phyloP scores from a whole-genome alignment of 2,797 vertebrate genomes.

The Arnoldichthys spilopterus region DNA sequence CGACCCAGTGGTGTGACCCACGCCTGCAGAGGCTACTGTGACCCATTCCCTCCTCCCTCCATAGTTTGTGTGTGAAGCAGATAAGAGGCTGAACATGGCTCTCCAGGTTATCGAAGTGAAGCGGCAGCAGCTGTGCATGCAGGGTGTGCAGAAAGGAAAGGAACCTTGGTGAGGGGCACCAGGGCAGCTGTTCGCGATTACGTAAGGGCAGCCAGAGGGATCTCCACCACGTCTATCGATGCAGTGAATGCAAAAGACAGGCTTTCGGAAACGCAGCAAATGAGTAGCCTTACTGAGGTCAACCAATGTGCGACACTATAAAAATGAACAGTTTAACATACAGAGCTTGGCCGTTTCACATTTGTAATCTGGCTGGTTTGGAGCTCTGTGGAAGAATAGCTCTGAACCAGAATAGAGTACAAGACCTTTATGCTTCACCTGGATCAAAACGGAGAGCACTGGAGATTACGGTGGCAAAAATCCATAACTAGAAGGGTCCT shows the following conservation, averaged over 20 bases:
- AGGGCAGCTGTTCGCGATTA: constrained; percentile 51
- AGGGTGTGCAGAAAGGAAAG: constrained; percentile 7
- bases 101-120: constrained; percentile 64
- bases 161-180: constrained; percentile 27
- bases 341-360: not conserved
- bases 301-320: not conserved
- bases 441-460: constrained; percentile 1
- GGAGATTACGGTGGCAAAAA: constrained; percentile 4
- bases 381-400: constrained; percentile 9
- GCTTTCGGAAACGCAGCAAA: not conserved
- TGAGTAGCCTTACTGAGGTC: not conserved
- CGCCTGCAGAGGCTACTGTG: constrained; percentile 40
- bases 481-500: constrained; percentile 35
- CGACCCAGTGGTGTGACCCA: constrained; percentile 55
- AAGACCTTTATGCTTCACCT: not conserved
- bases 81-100: constrained; percentile 63
- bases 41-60: constrained; percentile 37
- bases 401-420: not conserved
- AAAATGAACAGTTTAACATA: not conserved
- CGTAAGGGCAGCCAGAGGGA: constrained; percentile 26
- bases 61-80: constrained; percentile 52
- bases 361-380: not conserved
- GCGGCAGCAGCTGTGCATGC: constrained; percentile 3
- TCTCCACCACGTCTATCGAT: constrained; percentile 34
- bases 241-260: constrained; percentile 4